Conservation (phyloP, 2,113 vertebrate genomes). For the Beaufortia kweichowensis region DNA sequence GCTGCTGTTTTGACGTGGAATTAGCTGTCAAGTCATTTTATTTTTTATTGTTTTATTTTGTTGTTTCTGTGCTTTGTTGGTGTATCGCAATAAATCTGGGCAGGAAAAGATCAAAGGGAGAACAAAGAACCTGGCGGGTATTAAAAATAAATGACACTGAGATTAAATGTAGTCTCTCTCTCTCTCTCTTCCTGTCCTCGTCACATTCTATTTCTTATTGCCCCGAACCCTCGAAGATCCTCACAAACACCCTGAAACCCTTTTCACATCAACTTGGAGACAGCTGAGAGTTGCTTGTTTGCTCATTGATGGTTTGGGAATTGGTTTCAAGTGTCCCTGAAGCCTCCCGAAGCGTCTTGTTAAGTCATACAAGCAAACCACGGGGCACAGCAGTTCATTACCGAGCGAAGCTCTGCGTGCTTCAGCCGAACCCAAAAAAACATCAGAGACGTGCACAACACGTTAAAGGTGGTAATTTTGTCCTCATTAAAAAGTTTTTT, state of each 20-base stretch:
- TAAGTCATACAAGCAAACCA: slow-evolving; percentile 20
- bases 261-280: slow-evolving; percentile 39
- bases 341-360: slow-evolving; percentile 25
- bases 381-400: not conserved
- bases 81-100: slow-evolving; percentile 69
- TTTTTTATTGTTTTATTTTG: slow-evolving; percentile 56
- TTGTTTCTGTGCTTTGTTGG: slow-evolving; percentile 53
- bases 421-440: not conserved
- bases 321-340: slow-evolving; percentile 32
- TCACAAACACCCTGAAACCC: slow-evolving; percentile 31
- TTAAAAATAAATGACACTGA: slow-evolving; percentile 75
- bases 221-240: slow-evolving; percentile 23
- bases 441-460: not conserved
- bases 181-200: slow-evolving; percentile 12
- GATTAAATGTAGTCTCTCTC: slow-evolving; percentile 67
- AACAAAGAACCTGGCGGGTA: slow-evolving; percentile 71
- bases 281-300: slow-evolving; percentile 38
- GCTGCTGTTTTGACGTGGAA: slow-evolving; percentile 64
- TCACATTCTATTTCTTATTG: slow-evolving; percentile 36
- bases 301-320: slow-evolving; percentile 41
- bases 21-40: slow-evolving; percentile 66
- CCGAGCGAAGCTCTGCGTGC: not conserved
- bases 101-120: slow-evolving; percentile 71
- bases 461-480: not conserved
- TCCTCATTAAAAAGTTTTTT: no score